phyloP scores from a whole-genome alignment of 64 coral and sea anemone species.

The Trachythela sp. region DNA sequence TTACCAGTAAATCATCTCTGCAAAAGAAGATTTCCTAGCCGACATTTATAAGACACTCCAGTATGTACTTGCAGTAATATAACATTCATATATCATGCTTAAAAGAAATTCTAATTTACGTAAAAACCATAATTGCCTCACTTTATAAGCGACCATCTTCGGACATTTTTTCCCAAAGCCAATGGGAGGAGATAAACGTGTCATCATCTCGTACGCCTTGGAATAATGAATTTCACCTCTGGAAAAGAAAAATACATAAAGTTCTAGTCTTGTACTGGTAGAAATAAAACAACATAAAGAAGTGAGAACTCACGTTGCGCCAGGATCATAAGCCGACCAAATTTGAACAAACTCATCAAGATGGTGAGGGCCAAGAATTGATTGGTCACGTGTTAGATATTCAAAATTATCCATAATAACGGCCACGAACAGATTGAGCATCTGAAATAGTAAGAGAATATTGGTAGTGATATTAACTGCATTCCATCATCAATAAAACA shows the following conservation, averaged over 20 bases:
- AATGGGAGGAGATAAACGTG: conserved; percentile 87
- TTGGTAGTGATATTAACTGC: too few species aligned
- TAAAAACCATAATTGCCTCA: too few species aligned
- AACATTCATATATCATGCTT: neutral
- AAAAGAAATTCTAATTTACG: neutral
- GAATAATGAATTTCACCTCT: conserved; percentile 96
- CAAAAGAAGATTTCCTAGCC: too few species aligned
- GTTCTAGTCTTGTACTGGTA: neutral
- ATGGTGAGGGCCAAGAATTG: conserved; percentile 96
- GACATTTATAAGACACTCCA: neutral
- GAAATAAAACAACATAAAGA: neutral
- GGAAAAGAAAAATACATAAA: neutral
- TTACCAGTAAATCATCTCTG: too few species aligned
- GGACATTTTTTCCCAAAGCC: conserved; percentile 98
- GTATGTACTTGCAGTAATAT: too few species aligned
- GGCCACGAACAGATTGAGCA: conserved; percentile 93
- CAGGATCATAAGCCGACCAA: conserved; percentile 98
- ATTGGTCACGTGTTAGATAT: conserved; percentile 91
- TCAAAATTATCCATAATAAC: conserved; percentile 99
- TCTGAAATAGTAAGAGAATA: conserved; percentile 41
- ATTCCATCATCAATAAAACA: too few species aligned
- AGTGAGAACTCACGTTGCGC: conserved; percentile 74
- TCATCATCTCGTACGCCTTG: conserved; percentile 74
- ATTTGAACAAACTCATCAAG: conserved; percentile 95
- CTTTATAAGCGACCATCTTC: conserved; percentile 76